Evolutionary conservation across 2,113 vertebrate genomes (phyloP).

Genomic region (Rissa tridactyla): DNA sequence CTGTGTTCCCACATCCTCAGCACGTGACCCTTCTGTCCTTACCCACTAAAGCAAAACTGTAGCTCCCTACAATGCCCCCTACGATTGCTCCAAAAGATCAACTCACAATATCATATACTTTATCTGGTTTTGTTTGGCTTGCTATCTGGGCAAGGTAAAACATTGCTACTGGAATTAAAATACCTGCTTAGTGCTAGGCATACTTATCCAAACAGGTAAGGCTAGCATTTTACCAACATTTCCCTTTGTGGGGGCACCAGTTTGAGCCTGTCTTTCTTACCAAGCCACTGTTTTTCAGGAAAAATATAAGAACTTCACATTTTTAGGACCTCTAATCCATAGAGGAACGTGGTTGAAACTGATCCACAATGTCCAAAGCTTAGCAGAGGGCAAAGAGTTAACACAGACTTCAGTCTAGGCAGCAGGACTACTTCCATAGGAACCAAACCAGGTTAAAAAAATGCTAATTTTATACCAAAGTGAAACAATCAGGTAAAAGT

Average conservation of each 20-base stretch:
- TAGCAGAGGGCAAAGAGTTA: background rate
- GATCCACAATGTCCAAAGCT: background rate
- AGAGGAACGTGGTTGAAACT: background rate
- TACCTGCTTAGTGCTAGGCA: background rate
- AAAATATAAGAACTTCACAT: background rate
- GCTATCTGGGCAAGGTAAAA: background rate
- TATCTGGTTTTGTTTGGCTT: background rate
- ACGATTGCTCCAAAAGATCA: background rate
- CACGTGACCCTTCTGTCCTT: background rate
- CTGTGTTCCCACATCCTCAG: background rate
- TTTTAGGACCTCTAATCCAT: background rate
- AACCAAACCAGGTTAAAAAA: background rate
- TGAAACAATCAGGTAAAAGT: background rate
- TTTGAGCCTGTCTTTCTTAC: background rate
- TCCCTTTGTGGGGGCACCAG: background rate
- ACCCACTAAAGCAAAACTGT: background rate
- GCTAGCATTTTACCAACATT: background rate
- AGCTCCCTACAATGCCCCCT: background rate
- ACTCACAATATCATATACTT: background rate
- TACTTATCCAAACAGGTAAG: background rate
- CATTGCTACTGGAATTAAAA: background rate
- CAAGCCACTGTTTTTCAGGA: background rate
- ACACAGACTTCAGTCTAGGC: background rate
- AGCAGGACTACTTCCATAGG: background rate
- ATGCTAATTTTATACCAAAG: background rate